phyloP scores from a whole-genome alignment of 2,113 vertebrate genomes.

The Pterocles orientalis region DNA sequence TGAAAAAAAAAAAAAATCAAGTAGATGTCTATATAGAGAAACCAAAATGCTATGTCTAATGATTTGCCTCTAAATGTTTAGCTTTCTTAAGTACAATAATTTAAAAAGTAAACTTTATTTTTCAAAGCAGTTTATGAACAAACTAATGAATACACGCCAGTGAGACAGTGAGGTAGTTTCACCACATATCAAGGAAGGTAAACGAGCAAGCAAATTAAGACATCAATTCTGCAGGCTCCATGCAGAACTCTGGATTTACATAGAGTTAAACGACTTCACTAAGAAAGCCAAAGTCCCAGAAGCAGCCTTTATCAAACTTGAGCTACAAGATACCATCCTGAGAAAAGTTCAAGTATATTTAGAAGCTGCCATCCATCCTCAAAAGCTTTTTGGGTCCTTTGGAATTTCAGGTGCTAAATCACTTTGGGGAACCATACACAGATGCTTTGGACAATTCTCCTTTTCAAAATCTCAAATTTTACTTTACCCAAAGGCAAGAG shows the following conservation, averaged over 20 bases:
- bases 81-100: not conserved
- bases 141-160: not conserved
- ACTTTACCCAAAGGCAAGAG: not conserved
- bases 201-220: not conserved
- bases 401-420: not conserved
- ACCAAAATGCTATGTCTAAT: not conserved
- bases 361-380: not conserved
- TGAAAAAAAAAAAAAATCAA: not conserved
- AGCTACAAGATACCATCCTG: not conserved
- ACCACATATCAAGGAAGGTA: not conserved
- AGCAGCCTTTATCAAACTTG: accelerated
- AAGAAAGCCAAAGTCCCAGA: not conserved
- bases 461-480: not conserved
- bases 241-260: not conserved
- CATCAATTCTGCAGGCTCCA: not conserved
- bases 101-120: not conserved
- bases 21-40: not conserved
- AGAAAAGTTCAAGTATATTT: not conserved
- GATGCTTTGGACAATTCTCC: not conserved
- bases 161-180: not conserved
- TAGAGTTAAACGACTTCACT: not conserved
- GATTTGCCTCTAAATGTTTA: not conserved
- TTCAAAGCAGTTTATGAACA: not conserved
- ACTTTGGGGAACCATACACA: not conserved
- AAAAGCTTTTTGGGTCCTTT: not conserved